Evolutionary conservation across 2,797 vertebrate genomes (phyloP).

Genomic region (Liparis tanakae): DNA sequence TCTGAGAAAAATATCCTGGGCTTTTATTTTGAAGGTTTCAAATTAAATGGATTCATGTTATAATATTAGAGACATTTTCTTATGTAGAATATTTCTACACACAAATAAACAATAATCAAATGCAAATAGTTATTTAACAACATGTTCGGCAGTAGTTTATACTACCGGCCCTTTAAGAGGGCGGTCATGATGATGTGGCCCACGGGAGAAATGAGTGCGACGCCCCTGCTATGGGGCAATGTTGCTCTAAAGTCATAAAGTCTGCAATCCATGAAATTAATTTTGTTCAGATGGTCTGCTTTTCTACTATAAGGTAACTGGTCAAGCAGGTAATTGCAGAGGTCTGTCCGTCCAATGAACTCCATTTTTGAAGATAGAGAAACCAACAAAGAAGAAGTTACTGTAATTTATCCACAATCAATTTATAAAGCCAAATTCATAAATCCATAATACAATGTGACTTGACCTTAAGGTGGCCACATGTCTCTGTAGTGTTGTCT

Average conservation of each 20-base stretch:
- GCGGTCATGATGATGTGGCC: too few relatives aligned
- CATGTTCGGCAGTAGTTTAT: too few relatives aligned
- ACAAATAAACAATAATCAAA: too few relatives aligned
- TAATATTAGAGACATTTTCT: too few relatives aligned
- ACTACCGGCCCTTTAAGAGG: too few relatives aligned
- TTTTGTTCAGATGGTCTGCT: not conserved
- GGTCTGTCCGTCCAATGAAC: not conserved
- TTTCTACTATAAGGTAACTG: not conserved
- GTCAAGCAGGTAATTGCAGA: not conserved
- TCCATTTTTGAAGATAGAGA: not conserved
- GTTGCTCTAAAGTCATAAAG: not conserved
- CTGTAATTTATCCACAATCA: not conserved
- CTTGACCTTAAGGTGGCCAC: not conserved
- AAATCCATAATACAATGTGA: not conserved
- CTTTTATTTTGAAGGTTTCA: too few relatives aligned
- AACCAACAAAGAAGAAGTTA: not conserved
- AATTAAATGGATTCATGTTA: too few relatives aligned
- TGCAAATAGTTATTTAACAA: too few relatives aligned
- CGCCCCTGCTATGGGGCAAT: not conserved
- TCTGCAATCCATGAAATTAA: not conserved
- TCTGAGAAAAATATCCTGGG: too few relatives aligned
- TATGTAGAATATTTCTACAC: too few relatives aligned
- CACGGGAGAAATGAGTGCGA: too few relatives aligned
- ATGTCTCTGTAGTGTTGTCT: rapidly evolving
- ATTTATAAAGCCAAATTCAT: not conserved